Conservation (phyloP, 2,113 vertebrate genomes). For the Calidris pygmaea region DNA sequence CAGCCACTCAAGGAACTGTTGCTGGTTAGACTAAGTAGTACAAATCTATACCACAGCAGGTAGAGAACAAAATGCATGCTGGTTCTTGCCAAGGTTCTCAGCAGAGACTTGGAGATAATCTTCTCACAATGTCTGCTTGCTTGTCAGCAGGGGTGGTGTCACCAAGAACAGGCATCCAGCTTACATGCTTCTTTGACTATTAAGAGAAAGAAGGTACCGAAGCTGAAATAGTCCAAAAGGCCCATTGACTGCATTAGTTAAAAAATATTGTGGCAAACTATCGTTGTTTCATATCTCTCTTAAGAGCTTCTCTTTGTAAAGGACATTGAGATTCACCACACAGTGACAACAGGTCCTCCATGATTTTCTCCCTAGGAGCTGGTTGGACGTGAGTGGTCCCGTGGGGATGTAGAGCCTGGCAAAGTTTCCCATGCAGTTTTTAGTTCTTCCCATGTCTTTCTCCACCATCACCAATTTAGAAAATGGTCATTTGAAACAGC, state of each 20-base stretch:
- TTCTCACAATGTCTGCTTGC: not conserved
- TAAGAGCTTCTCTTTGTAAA: not conserved
- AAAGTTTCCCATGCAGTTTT: not conserved
- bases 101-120: not conserved
- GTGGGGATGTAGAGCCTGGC: not conserved
- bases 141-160: not conserved
- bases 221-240: not conserved
- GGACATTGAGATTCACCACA: not conserved
- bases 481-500: not conserved
- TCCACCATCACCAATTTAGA: not conserved
- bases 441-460: not conserved
- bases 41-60: not conserved
- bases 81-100: not conserved
- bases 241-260: not conserved
- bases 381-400: not conserved
- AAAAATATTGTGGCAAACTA: not conserved
- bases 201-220: not conserved
- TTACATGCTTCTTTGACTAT: not conserved
- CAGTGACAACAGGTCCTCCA: not conserved
- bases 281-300: not conserved
- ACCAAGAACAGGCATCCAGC: not conserved
- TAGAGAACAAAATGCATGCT: not conserved
- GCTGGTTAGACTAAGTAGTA: not conserved
- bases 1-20: not conserved
- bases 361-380: not conserved